phyloP scores from a whole-genome alignment of 2,888 invertebrate genomes.

The Dromius quadrimaculatus region DNA sequence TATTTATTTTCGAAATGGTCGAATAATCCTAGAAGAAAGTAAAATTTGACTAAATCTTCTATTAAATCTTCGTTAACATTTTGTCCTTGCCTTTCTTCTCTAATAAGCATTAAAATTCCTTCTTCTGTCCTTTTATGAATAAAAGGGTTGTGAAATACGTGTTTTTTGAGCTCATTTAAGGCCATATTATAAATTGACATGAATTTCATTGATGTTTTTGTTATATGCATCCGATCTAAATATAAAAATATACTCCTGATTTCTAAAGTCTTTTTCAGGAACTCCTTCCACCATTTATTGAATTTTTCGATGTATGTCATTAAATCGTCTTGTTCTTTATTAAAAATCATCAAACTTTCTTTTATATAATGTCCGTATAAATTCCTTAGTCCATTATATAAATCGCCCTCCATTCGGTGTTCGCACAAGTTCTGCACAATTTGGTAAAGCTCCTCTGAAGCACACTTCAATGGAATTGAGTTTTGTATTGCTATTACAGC shows the following conservation, averaged over 20 bases:
- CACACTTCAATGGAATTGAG: constrained; percentile 85
- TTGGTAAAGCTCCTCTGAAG: constrained; percentile 92
- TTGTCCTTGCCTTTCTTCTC: constrained; percentile 90
- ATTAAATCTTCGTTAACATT: constrained; percentile 88
- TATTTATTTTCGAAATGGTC: constrained; percentile 88
- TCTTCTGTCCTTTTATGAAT: constrained; percentile 90
- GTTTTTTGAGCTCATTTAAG: constrained; percentile 88
- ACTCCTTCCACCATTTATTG: constrained; percentile 92
- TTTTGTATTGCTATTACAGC: constrained; percentile 93
- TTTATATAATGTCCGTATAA: constrained; percentile 87
- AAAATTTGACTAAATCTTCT: constrained; percentile 92
- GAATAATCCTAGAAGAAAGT: constrained; percentile 93
- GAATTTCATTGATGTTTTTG: constrained; percentile 84
- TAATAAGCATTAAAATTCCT: constrained; percentile 88
- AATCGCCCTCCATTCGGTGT: constrained; percentile 88
- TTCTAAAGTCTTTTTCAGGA: constrained; percentile 96
- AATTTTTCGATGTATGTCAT: constrained; percentile 80
- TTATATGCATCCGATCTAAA: constrained; percentile 93
- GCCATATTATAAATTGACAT: constrained; percentile 98
- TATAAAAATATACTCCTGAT: constrained; percentile 97
- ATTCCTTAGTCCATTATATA: constrained; percentile 86
- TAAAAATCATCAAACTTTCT: constrained; percentile 85
- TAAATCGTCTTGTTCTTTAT: constrained; percentile 83
- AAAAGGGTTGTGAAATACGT: constrained; percentile 86
- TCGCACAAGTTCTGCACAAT: constrained; percentile 97